Percentiles rank a stretch among this genome's conserved stretches.
Conservation (phyloP, 2,113 vertebrate species). For the Zosterops hypoxanthus region DNA sequence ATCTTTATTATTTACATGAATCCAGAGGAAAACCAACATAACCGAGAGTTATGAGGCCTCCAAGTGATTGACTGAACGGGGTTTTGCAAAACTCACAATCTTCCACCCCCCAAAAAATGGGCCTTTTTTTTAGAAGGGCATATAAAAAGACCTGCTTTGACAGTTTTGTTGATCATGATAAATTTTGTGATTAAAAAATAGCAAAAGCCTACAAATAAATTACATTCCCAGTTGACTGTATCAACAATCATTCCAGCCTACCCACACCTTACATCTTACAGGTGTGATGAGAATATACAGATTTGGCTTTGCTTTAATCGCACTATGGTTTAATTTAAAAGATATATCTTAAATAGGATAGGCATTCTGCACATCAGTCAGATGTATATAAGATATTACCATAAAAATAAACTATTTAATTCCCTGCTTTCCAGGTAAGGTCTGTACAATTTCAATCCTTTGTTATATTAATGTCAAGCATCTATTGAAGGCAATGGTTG, state of each 20-base stretch:
- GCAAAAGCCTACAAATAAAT: not conserved
- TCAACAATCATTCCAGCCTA: not conserved
- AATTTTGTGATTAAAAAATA: not conserved
- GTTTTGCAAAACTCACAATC: not conserved
- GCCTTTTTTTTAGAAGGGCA: not conserved
- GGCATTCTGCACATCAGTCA: not conserved
- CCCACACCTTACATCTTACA: not conserved
- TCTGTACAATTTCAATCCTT: not conserved
- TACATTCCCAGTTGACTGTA: not conserved
- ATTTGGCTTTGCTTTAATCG: not conserved
- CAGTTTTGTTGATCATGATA: not conserved
- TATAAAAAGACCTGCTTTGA: not conserved
- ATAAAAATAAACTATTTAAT: not conserved
- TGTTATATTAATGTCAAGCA: not conserved
- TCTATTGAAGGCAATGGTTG: not conserved
- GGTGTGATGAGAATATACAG: not conserved
- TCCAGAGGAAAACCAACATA: not conserved
- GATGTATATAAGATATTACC: not conserved
- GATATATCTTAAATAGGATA: not conserved
- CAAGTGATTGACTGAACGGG: not conserved
- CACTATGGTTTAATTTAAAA: not conserved
- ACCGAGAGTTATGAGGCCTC: not conserved
- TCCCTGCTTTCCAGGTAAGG: not conserved
- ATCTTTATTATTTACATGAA: not conserved
- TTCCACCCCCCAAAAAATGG: not conserved